Conservation (phyloP, 2,797 vertebrate genomes). For the Sciaenops ocellatus region DNA sequence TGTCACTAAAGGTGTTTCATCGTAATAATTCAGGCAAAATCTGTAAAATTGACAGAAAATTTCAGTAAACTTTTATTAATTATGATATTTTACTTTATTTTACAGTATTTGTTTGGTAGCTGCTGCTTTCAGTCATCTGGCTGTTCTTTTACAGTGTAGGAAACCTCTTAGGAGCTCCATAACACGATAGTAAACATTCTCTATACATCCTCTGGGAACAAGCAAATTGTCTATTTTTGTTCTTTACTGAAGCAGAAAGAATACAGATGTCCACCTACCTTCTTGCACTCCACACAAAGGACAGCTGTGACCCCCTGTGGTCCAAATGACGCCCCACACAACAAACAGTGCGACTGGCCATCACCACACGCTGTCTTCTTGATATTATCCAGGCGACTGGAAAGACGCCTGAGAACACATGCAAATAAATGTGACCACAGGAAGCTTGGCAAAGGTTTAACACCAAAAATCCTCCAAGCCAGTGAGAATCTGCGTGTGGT, state of each 20-base stretch:
- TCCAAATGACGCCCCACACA: slow-evolving; percentile 92
- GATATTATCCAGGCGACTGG: slow-evolving; percentile 92
- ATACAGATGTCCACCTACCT: slow-evolving; percentile 81
- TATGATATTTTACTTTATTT: no score
- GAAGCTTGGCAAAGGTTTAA: slow-evolving; percentile 23
- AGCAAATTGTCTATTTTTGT: neutral
- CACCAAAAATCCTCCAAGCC: neutral
- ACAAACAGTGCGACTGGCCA: slow-evolving; percentile 90
- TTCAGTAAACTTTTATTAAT: no score
- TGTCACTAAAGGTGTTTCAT: no score
- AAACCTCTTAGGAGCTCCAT: slow-evolving; percentile 17
- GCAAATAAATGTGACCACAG: slow-evolving; percentile 10
- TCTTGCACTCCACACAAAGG: slow-evolving; percentile 94
- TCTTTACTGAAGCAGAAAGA: neutral
- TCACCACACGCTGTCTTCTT: slow-evolving; percentile 91
- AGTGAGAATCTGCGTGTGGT: slow-evolving; percentile 8
- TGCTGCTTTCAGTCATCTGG: no score
- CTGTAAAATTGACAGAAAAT: no score
- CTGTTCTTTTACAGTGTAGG: neutral
- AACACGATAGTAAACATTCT: neutral
- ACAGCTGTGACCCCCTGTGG: slow-evolving; percentile 85
- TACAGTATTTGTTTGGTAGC: no score
- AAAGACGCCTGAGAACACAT: slow-evolving; percentile 86
- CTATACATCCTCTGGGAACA: slow-evolving; percentile 22
- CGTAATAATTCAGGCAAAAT: no score